Conservation (phyloP, 2,113 vertebrate genomes). For the Nerophis lumbriciformis region DNA sequence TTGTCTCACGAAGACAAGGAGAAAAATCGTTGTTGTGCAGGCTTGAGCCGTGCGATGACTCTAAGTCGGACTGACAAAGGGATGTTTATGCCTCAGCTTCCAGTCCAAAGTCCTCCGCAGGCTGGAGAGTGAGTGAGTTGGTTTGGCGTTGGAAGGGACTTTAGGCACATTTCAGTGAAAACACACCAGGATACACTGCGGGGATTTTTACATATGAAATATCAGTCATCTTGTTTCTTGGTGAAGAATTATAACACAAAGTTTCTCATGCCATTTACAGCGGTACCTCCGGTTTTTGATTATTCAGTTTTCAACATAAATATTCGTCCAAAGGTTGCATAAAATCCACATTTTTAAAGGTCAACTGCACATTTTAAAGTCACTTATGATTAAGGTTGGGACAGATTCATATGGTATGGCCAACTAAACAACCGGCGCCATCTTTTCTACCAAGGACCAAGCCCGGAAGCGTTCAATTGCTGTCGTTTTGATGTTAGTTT, state of each 20-base stretch:
- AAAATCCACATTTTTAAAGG: too few relatives aligned
- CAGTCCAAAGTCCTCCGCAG: conserved; percentile 33
- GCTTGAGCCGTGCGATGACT: conserved; percentile 24
- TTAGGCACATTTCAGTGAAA: conserved; percentile 31
- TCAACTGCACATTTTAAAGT: too few relatives aligned
- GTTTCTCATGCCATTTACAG: too few relatives aligned
- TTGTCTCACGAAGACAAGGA: conserved; percentile 21
- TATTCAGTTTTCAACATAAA: too few relatives aligned
- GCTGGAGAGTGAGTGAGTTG: conserved; percentile 44
- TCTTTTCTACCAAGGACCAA: too few relatives aligned
- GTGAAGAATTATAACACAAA: neutral
- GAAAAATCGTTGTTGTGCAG: conserved; percentile 11
- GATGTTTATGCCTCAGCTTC: conserved; percentile 30
- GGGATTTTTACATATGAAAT: conserved; percentile 59
- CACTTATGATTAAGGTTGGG: too few relatives aligned
- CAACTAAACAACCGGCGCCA: too few relatives aligned
- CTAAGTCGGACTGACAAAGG: conserved; percentile 32
- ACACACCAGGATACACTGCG: conserved; percentile 31
- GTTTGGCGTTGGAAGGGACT: conserved; percentile 34
- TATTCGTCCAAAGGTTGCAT: too few relatives aligned
- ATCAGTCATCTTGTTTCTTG: conserved; percentile 50
- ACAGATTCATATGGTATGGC: too few relatives aligned
- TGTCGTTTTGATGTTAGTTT: too few relatives aligned
- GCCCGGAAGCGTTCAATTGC: too few relatives aligned
- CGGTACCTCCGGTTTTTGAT: too few relatives aligned